These are phyloP conservation scores for Campylomormyrus tamandua DNA, from an alignment of 2,113 vertebrate species.

Conservation along the genomic window DNA sequence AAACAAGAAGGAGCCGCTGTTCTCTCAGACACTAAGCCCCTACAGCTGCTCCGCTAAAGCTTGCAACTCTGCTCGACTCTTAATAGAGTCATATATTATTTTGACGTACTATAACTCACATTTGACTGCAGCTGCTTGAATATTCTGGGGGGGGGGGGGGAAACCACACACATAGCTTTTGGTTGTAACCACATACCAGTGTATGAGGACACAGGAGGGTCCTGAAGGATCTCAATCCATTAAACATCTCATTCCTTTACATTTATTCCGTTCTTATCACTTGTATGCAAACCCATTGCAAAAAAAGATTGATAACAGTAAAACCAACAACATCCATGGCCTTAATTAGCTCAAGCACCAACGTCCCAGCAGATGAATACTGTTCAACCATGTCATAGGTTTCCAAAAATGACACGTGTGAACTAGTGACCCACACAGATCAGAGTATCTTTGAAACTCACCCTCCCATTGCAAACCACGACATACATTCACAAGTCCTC, in stretches of 20 bases:
- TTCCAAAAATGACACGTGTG: neutral
- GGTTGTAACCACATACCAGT: neutral
- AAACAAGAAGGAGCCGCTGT: too few species aligned
- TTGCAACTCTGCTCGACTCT: neutral
- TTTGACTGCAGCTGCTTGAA: neutral
- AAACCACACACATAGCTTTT: neutral
- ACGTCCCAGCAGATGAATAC: neutral
- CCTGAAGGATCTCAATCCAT: neutral
- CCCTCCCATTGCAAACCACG: neutral
- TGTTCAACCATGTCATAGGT: neutral
- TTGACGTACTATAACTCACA: neutral
- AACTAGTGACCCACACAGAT: neutral
- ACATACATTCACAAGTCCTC: neutral
- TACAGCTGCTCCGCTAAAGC: neutral
- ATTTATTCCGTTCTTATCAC: neutral
- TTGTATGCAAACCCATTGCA: neutral
- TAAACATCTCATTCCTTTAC: neutral
- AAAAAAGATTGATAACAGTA: neutral
- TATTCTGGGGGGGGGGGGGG: too few species aligned
- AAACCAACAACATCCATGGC: neutral
- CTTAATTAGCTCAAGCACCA: neutral
- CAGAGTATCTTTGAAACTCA: neutral
- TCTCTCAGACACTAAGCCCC: neutral
- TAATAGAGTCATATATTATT: constrained; percentile 7
- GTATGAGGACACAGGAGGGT: neutral